Evolutionary conservation across 2,797 vertebrate species (phyloP), one percentile per base, ranked within the genome.

Genomic region (Benthosema pterotum): DNA sequence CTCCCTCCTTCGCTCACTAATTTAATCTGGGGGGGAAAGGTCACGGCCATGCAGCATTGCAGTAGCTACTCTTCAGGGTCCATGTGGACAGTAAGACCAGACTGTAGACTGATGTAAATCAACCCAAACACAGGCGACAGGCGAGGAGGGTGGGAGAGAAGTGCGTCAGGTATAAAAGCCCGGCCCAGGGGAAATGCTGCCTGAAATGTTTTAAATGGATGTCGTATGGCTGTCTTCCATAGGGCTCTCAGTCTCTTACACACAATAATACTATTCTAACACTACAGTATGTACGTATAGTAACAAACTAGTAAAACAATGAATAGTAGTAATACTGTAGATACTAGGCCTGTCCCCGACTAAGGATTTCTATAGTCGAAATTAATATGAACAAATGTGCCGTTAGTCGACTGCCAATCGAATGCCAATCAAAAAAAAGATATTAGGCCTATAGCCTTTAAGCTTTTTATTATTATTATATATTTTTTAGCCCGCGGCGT

Each of bases 201-300:
- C 59, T 51, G 74, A 71, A 69, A 75, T 65, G 73, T 69, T 78
- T 77, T 73, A 80, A 75, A 79, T 71, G 63, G 69, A 51, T 63
- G 72, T 79, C 72, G 65, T 83, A 57, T 45, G 75, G 86, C 82
- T 71, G 5, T 74, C 79, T 83, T 81, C 78, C 75, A 56, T 52
- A 5, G 0, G 5, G 56, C 32, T 69, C 58, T 57, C 55, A 16
- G 57, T 45, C 22, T 56, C 9, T 55, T 57, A 74, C 60, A 66
- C 55, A 50, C 17, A 25, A 11, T 38, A 38, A 8, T 38, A 38
- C 32, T 11, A 38, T 2, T 38, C 32, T 8, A 32, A 1, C 4
- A 32, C 28, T 32, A 32, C 8, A 32, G n/a, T 32, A 32, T 32
- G 28, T 28, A 28, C 28, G 4, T 28, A 28, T 6, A 6, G 28